Conservation (phyloP, 1,140 invertebrate species). For the Agrypnia vestita region DNA sequence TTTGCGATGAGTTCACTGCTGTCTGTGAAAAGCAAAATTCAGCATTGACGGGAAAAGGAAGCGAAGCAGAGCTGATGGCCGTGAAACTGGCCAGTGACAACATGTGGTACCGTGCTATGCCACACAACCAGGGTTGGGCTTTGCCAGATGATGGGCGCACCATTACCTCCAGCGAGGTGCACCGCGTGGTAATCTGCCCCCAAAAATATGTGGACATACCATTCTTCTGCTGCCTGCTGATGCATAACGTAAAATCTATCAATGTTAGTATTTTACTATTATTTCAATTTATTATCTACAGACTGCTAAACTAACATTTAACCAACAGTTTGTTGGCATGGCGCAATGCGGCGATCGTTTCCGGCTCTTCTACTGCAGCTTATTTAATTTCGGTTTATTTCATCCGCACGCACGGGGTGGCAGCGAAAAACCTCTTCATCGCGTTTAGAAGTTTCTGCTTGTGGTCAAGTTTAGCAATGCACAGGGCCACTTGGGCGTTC, state of each 20-base stretch:
- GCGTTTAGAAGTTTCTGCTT: too few relatives aligned
- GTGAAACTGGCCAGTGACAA: background rate
- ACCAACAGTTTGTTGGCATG: too few relatives aligned
- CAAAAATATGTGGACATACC: background rate
- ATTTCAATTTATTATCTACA: too few relatives aligned
- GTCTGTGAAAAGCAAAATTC: background rate
- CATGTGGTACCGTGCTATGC: constrained; percentile 14
- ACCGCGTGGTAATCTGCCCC: background rate
- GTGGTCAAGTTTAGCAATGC: too few relatives aligned
- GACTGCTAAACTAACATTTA: too few relatives aligned
- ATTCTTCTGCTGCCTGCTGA: constrained; percentile 18
- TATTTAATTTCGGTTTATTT: too few relatives aligned
- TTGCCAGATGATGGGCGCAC: constrained; percentile 15
- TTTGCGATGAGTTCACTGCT: background rate
- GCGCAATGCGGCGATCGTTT: too few relatives aligned
- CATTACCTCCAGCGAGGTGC: background rate
- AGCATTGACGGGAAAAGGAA: background rate
- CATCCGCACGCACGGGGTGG: too few relatives aligned
- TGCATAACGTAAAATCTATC: background rate
- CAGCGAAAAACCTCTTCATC: too few relatives aligned
- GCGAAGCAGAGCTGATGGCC: background rate
- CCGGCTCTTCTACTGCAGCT: too few relatives aligned
- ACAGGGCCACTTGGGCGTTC: too few relatives aligned
- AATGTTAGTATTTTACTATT: too few relatives aligned
- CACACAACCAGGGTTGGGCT: background rate